Base-by-base conservation (phyloP, 2,888 invertebrate genomes). In the Athrips mouffetella region DNA sequence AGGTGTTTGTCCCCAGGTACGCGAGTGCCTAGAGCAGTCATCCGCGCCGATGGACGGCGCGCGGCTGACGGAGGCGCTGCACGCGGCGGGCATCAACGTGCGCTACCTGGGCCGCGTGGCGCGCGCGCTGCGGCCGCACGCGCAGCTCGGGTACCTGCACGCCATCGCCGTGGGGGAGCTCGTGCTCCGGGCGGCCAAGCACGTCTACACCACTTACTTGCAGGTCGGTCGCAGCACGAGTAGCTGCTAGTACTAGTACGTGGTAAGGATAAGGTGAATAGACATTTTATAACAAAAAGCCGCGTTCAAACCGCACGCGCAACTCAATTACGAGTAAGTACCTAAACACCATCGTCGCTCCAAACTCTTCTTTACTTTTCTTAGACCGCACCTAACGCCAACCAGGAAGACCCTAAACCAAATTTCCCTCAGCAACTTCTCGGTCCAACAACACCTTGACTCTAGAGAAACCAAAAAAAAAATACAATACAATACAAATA, bases 31-130 rank as follows among this genome's bases (percentile, higher is more conserved):
- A 67, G 96, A 97, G 75, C 97, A 98, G 80, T 92, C 96, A 2
- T 93, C 96, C 0, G 96, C 97, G 2, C 98, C 98, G 0, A 96
- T 98, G 92, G 99, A 99, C 87, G 99, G 99, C 42, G 91, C 92
- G 47, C 97, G 96, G 1, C 89, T 99, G 52, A 93, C 96, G 0
- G 98, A 98, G 79, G 94, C 97, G 6, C 89, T 99, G 78, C 99
- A 99, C 84, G 94, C 94, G 62, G 93, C 96, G 57, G 99, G 99
- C 59, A 98, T 99, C 68, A 99, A 99, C 86, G 94, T 99, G 59
- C 92, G 99, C 50, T 99, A 99, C 81, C 90, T 99, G 58, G 99
- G 99, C 42, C 96, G 96, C 87, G 93, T 99, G 39, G 94, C 96
- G 39, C 91, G 92, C 52, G 92, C 94, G 75, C 86, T 98, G 44